phyloP scores from a whole-genome alignment of 2,888 invertebrate genomes.

The Polymixis lichenea region DNA sequence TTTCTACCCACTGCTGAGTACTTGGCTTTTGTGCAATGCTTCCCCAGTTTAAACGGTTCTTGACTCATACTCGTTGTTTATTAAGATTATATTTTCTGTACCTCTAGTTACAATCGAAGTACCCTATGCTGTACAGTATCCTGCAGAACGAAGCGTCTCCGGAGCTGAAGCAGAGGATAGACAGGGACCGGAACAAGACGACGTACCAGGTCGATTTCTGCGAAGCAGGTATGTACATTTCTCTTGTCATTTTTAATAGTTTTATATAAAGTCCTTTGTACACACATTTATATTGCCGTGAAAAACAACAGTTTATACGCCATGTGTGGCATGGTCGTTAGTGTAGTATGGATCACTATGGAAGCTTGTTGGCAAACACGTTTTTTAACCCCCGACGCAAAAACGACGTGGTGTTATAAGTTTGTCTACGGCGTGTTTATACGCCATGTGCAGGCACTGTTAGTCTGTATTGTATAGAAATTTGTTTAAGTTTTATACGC shows the following conservation, averaged over 20 bases:
- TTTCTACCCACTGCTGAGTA: neutral
- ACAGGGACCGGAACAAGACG: conserved; percentile 91
- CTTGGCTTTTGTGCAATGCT: neutral
- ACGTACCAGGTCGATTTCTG: conserved; percentile 92
- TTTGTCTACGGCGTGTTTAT: no score
- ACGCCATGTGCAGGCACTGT: no score
- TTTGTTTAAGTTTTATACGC: no score
- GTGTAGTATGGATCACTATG: neutral
- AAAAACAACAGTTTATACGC: neutral
- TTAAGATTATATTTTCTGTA: neutral
- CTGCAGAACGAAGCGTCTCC: conserved; percentile 90
- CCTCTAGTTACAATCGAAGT: conserved; percentile 91
- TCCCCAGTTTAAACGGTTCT: no score
- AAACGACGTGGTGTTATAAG: no score
- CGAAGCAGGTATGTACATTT: conserved; percentile 77
- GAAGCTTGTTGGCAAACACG: neutral
- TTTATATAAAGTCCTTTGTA: no score
- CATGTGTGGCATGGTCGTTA: no score
- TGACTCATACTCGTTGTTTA: neutral
- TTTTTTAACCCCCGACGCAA: no score
- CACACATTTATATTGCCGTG: neutral
- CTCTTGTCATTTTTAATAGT: no score
- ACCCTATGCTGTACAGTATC: conserved; percentile 92
- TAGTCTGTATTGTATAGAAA: no score
- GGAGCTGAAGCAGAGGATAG: conserved; percentile 91